Base-by-base conservation (phyloP, 2,113 vertebrate species). In the Excalfactoria chinensis region DNA sequence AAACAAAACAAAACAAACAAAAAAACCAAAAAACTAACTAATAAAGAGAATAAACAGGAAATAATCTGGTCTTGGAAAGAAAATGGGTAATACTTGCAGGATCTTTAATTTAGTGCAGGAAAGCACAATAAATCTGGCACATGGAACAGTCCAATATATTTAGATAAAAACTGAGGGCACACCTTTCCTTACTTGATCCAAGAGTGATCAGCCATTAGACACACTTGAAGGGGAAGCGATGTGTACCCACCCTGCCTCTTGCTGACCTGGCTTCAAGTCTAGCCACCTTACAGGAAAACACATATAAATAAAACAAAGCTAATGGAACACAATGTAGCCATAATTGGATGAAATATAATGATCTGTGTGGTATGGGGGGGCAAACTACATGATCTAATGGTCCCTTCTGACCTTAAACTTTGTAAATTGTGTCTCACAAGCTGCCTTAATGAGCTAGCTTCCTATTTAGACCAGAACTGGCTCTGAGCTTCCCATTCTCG, bases 331-430 rank as follows among this genome's bases (percentile, higher is more conserved):
- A 64, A 48, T 56, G 32, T 9, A 64, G 44, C 22, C 32, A 49
- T 76, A 79, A 69, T 14, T 55, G 72, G 58, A 88, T 89, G 37
- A 94, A 94, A 82, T 67, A 53, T 37, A 84, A 58, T 79, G 49
- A 49, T 12, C n/a, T 82, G 59, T 82, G 77, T 51, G 82, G 46
- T 64, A 67, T 25, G 84, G 23, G 71, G 82, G 59, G 49, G 87
- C 67, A 87, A 6, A 46, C 34, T 35, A 66, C 44, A 75, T 70
- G 70, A 62, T 66, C 55, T 87, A 76, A 82, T 46, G 32, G 28
- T 82, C 28, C 44, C 71, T 73, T 79, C 59, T 76, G 76, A 37
- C 25, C 37, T 79, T 72, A 88, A 89, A 76, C 13, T 87, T 84
- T 35, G n/a, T 63, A 80, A 76, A 51, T 85, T 2, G 0, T 84